Evolutionary conservation across 2,113 vertebrate species (phyloP), one percentile per base, ranked within the genome.

Genomic region (Tragulus kanchil): DNA sequence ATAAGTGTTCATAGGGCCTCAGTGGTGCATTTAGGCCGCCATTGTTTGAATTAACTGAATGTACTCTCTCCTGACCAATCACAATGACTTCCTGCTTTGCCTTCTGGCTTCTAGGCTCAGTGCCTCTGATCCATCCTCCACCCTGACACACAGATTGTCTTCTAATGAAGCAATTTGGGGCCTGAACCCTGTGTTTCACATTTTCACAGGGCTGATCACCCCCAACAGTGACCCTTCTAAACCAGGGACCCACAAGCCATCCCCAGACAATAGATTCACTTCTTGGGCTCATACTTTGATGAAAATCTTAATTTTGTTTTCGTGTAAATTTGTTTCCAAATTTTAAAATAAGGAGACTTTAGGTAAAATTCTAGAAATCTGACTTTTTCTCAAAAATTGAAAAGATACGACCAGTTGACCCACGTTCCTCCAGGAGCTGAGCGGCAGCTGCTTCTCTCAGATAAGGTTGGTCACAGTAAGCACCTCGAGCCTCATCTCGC

Each of bases 401-500:
- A 62, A 83, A 26, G 3, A 36, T 45, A 31, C 0, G n/a, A 61
- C 28, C 26, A 13, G 28, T 21, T 71, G 36, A 11, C 19, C 42
- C 19, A 15, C 5, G 3, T 6, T 62, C 42, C 17, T 65, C 42
- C 56, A 36, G 17, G 82, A 59, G 13, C 25, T 11, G 13, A 84
- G 62, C 19, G 56, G 56, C n/a, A 11, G 26, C 56, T 62, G 1
- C 19, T 12, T 23, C 45, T 3, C 54, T 15, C 19, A n/a, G 25
- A 71, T 28, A 31, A 54, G 11, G 12, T 0, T 0, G 19, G 7
- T 28, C 15, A 28, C 12, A 75, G 26, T 11, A 67, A n/a, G 16
- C 1, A 6, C 45, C n/a, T n/a, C 3, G 3, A 6, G 3, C 8
- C 59, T 56, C 4, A 3, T 0, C 36, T 48, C n/a, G 26, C 0